Percentiles rank a stretch among this genome's conserved stretches.
phyloP scores from a whole-genome alignment of 2,888 invertebrate genomes.

The Coleophora deauratella region DNA sequence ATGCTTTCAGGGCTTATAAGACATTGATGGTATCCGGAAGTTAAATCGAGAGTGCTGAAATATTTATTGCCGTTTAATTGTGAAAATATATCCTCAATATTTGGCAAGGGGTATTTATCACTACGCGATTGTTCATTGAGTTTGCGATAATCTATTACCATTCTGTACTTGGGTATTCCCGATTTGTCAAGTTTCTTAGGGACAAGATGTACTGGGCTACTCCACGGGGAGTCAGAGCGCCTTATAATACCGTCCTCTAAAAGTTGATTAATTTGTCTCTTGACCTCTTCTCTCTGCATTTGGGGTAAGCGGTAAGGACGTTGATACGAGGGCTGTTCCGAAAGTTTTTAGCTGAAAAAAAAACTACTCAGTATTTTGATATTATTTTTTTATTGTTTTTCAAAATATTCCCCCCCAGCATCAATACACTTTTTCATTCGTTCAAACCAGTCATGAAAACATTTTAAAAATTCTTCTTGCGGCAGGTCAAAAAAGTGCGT shows the following conservation, averaged over 20 bases:
- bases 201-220: background rate
- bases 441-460: too few species aligned
- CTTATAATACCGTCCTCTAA: too few species aligned
- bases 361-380: too few species aligned
- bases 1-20: too few species aligned
- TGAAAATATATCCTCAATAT: background rate
- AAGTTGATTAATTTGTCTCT: too few species aligned
- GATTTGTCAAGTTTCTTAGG: background rate
- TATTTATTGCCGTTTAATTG: background rate
- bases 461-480: too few species aligned
- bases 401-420: too few species aligned
- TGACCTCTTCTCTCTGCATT: background rate
- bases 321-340: too few species aligned
- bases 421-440: too few species aligned
- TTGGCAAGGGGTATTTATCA: background rate
- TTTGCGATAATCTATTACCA: constrained; percentile 1
- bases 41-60: background rate
- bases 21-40: background rate
- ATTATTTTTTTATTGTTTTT: too few species aligned
- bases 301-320: background rate
- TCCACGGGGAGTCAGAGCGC: background rate
- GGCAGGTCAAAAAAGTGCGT: too few species aligned
- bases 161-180: background rate
- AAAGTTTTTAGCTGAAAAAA: too few species aligned
- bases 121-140: background rate